These are phyloP conservation scores for Neodiprion pinetum DNA, from an alignment of 1,140 invertebrate species.

Conservation along the genomic window DNA sequence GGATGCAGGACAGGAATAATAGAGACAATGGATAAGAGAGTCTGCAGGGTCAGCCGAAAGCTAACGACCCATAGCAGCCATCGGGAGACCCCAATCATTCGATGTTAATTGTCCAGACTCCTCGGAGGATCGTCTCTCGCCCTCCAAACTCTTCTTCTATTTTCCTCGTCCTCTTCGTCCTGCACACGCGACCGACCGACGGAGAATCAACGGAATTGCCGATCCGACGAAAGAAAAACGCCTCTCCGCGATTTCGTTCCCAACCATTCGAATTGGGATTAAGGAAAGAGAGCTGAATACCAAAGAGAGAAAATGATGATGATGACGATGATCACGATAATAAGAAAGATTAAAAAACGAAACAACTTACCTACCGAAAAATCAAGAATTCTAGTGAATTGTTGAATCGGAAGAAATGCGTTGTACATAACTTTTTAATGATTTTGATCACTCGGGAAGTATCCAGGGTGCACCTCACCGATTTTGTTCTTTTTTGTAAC, in stretches of 20 bases:
- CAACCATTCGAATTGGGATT: not conserved
- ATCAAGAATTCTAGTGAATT: no score
- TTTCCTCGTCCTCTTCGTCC: not conserved
- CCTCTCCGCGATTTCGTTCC: not conserved
- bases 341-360: no score
- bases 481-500: no score
- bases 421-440: no score
- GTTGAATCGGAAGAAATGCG: no score
- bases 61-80: conserved; percentile 41
- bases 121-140: conserved; percentile 15
- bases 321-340: no score
- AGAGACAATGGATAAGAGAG: conserved; percentile 44
- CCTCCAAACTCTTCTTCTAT: conserved; percentile 35
- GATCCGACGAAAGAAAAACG: not conserved
- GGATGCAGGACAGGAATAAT: conserved; percentile 17
- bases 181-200: not conserved
- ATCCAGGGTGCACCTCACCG: no score
- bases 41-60: conserved; percentile 51
- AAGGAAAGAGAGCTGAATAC: no score
- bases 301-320: no score
- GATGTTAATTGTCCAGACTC: conserved; percentile 49
- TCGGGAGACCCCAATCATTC: conserved; percentile 43
- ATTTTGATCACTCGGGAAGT: no score
- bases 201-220: conserved; percentile 3
- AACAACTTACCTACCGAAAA: no score